These are phyloP conservation scores for Pardosa pseudoannulata DNA, from an alignment of 2,888 invertebrate genomes.

Conservation along the genomic window DNA sequence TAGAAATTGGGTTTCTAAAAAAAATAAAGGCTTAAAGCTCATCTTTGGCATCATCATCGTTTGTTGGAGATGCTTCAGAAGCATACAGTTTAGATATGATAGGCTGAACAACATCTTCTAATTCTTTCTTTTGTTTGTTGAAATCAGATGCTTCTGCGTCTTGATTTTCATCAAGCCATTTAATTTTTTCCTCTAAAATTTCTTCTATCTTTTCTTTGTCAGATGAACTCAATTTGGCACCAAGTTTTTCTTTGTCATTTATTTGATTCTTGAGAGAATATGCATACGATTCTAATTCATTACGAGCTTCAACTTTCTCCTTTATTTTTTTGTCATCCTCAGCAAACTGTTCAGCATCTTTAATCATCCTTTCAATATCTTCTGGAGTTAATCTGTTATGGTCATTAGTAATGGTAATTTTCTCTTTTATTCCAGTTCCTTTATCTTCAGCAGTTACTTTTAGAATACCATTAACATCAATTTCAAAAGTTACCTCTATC, in stretches of 20 bases:
- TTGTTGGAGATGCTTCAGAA: conserved; percentile 84
- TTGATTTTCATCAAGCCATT: conserved; percentile 97
- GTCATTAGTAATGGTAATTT: conserved; percentile 99
- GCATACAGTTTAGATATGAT: conserved; percentile 97
- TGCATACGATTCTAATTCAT: conserved; percentile 97
- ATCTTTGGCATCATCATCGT: conserved; percentile 83
- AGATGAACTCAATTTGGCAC: conserved; percentile 89
- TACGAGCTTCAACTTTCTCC: conserved; percentile 95
- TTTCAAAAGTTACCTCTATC: conserved; percentile 96
- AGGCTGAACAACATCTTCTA: conserved; percentile 96
- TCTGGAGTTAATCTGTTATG: conserved; percentile 98
- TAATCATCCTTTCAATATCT: conserved; percentile 99
- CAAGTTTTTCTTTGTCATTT: conserved; percentile 96
- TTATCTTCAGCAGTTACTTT: conserved; percentile 98
- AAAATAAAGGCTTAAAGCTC: conserved; percentile 64
- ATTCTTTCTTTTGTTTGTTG: conserved; percentile 94
- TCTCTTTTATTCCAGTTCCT: conserved; percentile 98
- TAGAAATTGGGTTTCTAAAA: background rate
- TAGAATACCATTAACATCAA: conserved; percentile 93
- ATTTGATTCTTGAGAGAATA: conserved; percentile 98
- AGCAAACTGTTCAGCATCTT: conserved; percentile 98
- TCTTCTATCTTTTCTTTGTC: conserved; percentile 96
- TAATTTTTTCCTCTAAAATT: conserved; percentile 96
- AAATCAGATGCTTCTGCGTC: conserved; percentile 94
- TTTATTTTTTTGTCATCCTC: conserved; percentile 98